Evolutionary conservation across 2,797 vertebrate species (phyloP).

Genomic region (Poecile montanus): DNA sequence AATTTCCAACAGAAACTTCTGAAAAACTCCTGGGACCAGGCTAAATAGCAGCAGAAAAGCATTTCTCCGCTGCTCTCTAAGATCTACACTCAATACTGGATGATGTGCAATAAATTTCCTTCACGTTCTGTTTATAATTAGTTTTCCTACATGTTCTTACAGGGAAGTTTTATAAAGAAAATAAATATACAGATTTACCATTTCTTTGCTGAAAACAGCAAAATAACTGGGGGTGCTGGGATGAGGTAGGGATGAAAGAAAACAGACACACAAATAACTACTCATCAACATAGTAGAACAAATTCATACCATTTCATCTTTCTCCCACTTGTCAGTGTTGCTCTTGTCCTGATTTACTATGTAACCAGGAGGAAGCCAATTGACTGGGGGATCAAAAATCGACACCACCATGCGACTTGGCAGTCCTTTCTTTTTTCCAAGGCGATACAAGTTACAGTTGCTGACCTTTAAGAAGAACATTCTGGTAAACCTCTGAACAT

Average conservation of each 20-base stretch:
- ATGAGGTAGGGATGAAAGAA: background rate
- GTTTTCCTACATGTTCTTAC: background rate
- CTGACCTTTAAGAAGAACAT: slow-evolving; percentile 86
- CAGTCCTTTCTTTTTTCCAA: slow-evolving; percentile 98
- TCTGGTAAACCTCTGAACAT: background rate
- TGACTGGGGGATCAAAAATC: slow-evolving; percentile 98
- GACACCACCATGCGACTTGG: slow-evolving; percentile 99
- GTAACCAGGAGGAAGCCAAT: slow-evolving; percentile 99
- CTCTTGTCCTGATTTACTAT: slow-evolving; percentile 96
- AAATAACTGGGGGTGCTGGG: background rate
- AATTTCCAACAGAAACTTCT: background rate
- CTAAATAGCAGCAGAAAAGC: background rate
- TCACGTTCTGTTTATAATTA: background rate
- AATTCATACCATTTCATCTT: slow-evolving; percentile 87
- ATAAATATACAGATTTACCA: background rate
- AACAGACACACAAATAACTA: background rate
- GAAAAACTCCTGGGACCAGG: background rate
- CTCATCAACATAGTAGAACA: background rate
- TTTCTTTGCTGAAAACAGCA: background rate
- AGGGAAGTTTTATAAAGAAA: background rate
- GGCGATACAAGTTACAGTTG: slow-evolving; percentile 98
- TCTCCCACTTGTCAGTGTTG: slow-evolving; percentile 88
- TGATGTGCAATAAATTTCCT: background rate
- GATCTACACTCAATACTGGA: background rate
- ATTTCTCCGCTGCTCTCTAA: background rate